Percentiles rank a stretch among this genome's conserved stretches.
These are phyloP conservation scores for Hydrophis major DNA, from an alignment of 2,797 vertebrate species.

Conservation along the genomic window DNA sequence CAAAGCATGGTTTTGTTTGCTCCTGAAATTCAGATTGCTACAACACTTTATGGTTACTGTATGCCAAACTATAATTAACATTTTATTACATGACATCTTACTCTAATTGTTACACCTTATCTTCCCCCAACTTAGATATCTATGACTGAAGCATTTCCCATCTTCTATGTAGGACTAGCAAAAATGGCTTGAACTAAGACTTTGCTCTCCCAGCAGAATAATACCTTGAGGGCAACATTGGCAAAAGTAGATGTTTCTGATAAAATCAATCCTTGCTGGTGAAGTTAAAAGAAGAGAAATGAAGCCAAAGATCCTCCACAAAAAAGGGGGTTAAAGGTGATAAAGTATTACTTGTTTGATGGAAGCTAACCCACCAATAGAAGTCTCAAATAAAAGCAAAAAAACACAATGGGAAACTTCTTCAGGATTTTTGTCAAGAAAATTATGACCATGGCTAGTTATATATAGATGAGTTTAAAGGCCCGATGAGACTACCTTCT, in stretches of 20 bases:
- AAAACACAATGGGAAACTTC: neutral
- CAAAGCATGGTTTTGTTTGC: conserved; percentile 47
- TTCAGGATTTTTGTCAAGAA: neutral
- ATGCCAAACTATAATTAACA: neutral
- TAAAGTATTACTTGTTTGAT: neutral
- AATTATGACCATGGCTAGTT: neutral
- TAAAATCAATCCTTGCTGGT: neutral
- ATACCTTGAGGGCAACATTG: neutral
- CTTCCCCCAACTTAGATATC: neutral
- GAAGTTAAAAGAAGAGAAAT: neutral
- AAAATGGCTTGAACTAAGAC: neutral
- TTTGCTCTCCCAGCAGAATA: neutral
- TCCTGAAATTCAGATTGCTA: conserved; percentile 26
- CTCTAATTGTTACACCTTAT: conserved; percentile 3
- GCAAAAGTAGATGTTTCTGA: neutral
- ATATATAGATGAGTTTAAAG: neutral
- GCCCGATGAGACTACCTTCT: neutral
- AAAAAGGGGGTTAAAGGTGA: neutral
- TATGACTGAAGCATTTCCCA: neutral
- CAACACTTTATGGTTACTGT: neutral
- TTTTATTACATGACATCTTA: neutral
- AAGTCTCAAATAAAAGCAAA: neutral
- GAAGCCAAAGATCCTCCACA: neutral
- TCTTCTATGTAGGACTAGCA: neutral
- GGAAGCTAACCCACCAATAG: neutral